Conservation (phyloP, 1,140 invertebrate genomes). For the Drosophila littoralis region DNA sequence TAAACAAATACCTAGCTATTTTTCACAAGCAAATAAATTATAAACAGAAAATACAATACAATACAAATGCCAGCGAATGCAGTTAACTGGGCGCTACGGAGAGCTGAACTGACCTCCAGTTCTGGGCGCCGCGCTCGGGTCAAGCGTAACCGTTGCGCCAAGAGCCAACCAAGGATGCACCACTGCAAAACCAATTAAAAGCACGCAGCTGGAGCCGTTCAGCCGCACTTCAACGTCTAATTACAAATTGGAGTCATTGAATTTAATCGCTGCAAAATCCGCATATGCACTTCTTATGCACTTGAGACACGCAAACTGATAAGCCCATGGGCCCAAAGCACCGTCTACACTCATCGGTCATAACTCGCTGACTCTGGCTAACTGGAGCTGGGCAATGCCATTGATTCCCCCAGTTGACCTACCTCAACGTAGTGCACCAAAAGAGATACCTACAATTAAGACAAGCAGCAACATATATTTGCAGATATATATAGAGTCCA, state of each 20-base stretch:
- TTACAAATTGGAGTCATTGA: slow-evolving; percentile 83
- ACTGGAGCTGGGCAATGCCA: slow-evolving; percentile 42
- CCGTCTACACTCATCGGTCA: slow-evolving; percentile 56
- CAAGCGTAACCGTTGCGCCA: slow-evolving; percentile 83
- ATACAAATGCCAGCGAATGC: slow-evolving; percentile 6
- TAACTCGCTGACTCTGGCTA: slow-evolving; percentile 64
- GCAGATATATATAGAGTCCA: too few species aligned
- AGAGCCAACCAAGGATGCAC: slow-evolving; percentile 81
- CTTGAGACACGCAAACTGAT: slow-evolving; percentile 72
- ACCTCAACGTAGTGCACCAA: too few species aligned
- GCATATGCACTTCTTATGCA: slow-evolving; percentile 63
- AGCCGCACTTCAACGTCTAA: slow-evolving; percentile 71
- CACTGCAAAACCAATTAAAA: slow-evolving; percentile 76
- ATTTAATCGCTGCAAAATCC: slow-evolving; percentile 77
- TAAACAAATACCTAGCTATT: slow-evolving; percentile 73
- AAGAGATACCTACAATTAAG: too few species aligned
- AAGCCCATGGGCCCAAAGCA: slow-evolving; percentile 40
- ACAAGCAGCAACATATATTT: too few species aligned
- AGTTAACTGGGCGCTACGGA: slow-evolving; percentile 44
- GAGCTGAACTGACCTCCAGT: slow-evolving; percentile 62
- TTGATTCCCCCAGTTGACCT: slow-evolving; percentile 12
- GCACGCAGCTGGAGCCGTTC: slow-evolving; percentile 58
- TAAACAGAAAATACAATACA: slow-evolving; percentile 42
- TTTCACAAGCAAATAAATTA: slow-evolving; percentile 80
- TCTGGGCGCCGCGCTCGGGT: slow-evolving; percentile 55